phyloP scores from a whole-genome alignment of 2,888 invertebrate species.

The Acanthococcus lagerstroemiae region DNA sequence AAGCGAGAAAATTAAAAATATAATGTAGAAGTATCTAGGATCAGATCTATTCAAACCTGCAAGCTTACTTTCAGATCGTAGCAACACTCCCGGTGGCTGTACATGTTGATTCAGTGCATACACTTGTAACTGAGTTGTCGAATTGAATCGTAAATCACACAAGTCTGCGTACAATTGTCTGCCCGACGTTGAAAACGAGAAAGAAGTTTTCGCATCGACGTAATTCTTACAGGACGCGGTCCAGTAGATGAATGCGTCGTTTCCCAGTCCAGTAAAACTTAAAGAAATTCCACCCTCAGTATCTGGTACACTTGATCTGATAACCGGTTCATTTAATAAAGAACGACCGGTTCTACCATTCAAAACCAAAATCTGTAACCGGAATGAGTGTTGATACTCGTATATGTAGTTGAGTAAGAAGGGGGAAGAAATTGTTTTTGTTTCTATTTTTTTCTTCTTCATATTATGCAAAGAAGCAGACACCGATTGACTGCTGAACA shows the following conservation, averaged over 20 bases:
- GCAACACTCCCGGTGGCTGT: constrained; percentile 57
- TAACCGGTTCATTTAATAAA: constrained; percentile 49
- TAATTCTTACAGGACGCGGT: constrained; percentile 52
- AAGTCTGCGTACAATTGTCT: constrained; percentile 47
- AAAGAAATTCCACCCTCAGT: constrained; percentile 49
- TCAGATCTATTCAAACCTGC: no score
- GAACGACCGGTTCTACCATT: constrained; percentile 38
- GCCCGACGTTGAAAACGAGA: neutral
- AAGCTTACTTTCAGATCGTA: constrained; percentile 63
- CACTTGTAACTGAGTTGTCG: constrained; percentile 54
- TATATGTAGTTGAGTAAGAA: no score
- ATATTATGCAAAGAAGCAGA: no score
- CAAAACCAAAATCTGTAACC: constrained; percentile 37
- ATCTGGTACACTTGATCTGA: constrained; percentile 52
- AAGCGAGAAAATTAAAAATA: no score
- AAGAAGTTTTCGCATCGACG: neutral
- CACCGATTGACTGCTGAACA: no score
- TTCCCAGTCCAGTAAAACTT: constrained; percentile 53
- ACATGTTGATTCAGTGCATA: constrained; percentile 56
- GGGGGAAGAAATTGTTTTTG: no score
- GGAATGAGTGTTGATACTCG: neutral
- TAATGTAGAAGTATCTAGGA: no score
- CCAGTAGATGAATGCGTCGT: constrained; percentile 71
- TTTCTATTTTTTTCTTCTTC: no score
- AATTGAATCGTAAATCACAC: constrained; percentile 59